Base-by-base conservation (phyloP, 2,888 invertebrate species). In the Eupithecia insigniata region DNA sequence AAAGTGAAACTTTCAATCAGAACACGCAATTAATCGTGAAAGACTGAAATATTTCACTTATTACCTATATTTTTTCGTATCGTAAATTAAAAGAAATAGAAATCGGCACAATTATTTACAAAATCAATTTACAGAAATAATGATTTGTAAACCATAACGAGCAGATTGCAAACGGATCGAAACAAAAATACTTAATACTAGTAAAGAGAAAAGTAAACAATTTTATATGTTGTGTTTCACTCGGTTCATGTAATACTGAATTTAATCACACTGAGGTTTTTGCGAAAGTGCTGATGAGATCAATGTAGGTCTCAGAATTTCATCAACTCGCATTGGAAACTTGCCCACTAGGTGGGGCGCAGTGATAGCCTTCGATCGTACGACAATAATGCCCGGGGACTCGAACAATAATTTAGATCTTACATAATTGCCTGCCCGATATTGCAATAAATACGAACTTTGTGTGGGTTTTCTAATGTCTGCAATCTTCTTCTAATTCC, bases 341-440 rank as follows among this genome's bases (percentile, higher is more conserved):
- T 51, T 66, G 61, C 61, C 66, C 18, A 62, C 14, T 66, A 34
- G 65, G 60, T 36, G 26, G n/a, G n/a, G 26, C n/a, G n/a, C n/a
- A 60, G 28, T 28, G n/a, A 58, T 16, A 66, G 32, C 66, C 43
- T 61, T 34, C n/a, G 58, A 34, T 32, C 22, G 46, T 32, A 67
- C 62, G 22, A 30, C 71, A 51, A 51, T 67, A 39, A 36, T 30
- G 26, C 66, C 26, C 36, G 28, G 66, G 16, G 61, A 34, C 28
- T 3, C 26, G 12, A 51, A 68, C 60, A 66, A 66, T 60, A 72
- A 68, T 51, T 61, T 26, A 71, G 67, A 64, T 62, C 61, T 32
- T 67, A n/a, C n/a, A n/a, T n/a, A 67, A 71, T 67, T 71, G 64
- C 68, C 43, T 60, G 67, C 39, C 28, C 64, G 58, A 22, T 60